A percentile compares a stretch with the other conserved stretches of the same genome.
Evolutionary conservation across 1,140 invertebrate genomes (phyloP).

Genomic region (Parapsyche elsis): DNA sequence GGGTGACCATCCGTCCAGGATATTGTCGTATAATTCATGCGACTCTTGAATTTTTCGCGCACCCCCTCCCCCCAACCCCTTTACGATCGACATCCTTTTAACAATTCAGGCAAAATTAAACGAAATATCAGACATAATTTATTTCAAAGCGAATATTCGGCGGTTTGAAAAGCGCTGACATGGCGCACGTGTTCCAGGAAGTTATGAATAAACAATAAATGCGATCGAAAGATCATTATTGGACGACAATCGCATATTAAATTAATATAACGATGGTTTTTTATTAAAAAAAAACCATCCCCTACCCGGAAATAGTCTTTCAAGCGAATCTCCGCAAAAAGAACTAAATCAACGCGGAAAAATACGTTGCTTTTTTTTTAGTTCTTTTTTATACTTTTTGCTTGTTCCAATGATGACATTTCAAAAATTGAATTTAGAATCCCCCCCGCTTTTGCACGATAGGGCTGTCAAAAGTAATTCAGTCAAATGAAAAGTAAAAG

Average conservation of each 20-base stretch:
- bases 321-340: conserved; percentile 49
- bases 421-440: conserved; percentile 51
- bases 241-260: neutral
- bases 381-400: conserved; percentile 25
- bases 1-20: conserved; percentile 18
- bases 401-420: conserved; percentile 46
- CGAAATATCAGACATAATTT: neutral
- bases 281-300: conserved; percentile 17
- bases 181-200: conserved; percentile 6
- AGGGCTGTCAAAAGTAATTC: neutral
- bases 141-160: neutral
- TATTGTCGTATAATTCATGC: conserved; percentile 45
- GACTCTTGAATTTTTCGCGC: conserved; percentile 13
- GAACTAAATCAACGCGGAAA: conserved; percentile 43
- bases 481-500: too few relatives aligned
- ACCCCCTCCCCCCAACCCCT: neutral
- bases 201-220: conserved; percentile 2
- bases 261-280: neutral
- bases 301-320: neutral
- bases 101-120: neutral
- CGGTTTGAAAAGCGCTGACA: neutral
- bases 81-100: neutral
- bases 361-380: too few relatives aligned
- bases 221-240: neutral
- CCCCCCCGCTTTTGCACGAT: conserved; percentile 13